Conservation (phyloP, 2,113 vertebrate species). For the Megaceryle torquata region DNA sequence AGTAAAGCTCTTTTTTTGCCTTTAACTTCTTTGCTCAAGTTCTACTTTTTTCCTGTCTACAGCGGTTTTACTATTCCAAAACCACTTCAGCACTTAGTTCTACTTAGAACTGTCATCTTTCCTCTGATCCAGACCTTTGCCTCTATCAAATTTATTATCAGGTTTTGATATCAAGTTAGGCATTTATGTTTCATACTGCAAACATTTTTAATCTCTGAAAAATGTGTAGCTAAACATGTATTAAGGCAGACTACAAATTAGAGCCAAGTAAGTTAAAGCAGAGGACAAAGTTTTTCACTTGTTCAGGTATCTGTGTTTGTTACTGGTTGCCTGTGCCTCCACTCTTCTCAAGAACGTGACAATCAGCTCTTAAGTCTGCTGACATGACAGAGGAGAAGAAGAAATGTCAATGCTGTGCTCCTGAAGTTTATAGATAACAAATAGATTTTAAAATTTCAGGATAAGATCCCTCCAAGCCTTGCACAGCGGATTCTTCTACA, state of each 20-base stretch:
- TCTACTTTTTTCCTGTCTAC: not conserved
- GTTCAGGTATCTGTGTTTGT: not conserved
- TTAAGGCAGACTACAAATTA: not conserved
- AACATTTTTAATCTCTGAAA: not conserved
- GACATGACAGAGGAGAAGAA: not conserved
- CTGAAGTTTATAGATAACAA: not conserved
- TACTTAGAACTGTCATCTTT: not conserved
- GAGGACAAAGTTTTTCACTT: not conserved
- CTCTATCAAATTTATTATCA: conserved; percentile 6
- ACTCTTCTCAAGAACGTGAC: not conserved
- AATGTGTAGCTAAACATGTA: not conserved
- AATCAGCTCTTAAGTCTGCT: not conserved
- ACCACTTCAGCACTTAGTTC: not conserved
- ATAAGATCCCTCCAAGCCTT: not conserved
- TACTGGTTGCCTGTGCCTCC: not conserved
- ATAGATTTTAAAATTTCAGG: not conserved
- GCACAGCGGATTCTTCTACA: not conserved
- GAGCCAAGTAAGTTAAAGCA: not conserved
- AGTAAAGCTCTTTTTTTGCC: not conserved
- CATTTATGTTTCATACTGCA: not conserved
- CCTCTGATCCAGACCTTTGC: not conserved
- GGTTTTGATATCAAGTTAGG: not conserved
- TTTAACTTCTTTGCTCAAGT: not conserved
- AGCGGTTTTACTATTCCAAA: conserved; percentile 5
- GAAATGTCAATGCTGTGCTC: not conserved